Base-by-base conservation (phyloP, 2,797 vertebrate genomes). In the Coregonus ussuriensis region DNA sequence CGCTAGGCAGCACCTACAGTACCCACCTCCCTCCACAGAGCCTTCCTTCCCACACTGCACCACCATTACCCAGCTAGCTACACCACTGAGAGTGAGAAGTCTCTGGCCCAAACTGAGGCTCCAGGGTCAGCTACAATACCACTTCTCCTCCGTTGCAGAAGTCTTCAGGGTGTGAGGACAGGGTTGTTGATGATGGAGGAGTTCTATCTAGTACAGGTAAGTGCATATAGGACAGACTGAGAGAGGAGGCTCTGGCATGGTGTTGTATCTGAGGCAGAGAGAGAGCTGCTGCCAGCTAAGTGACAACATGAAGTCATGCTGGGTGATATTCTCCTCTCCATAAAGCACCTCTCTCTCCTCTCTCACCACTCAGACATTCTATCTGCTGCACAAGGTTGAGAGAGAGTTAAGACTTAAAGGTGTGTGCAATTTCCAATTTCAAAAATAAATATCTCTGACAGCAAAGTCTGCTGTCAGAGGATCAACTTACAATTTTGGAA, bases 371-470 rank as follows among this genome's bases (percentile, higher is more conserved):
- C 65, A 74, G 41, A 47, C 2, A 9, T 47, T 74, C 79, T 81
- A 80, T 76, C 83, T 78, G 77, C 78, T 67, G 77, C 81, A 88
- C 83, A 85, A 85, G 82, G 82, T 13, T 21, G 59, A 63, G 41
- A 47, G 62, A 84, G 84, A 79, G 75, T 85, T 85, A 88, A 92
- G 89, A 92, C 87, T 91, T 92, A 89, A 91, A 89, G 86, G 89
- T 91, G 86, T 87, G 89, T 91, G 92, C 92, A 92, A 89, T 90
- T 92, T 95, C 93, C 92, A 95, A 93, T 95, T 93, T 91, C 83
- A 86, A 91, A 93, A 93, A 92, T 91, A 95, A 94, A 94, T 93
- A 94, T 94, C 89, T 92, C 86, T 90, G 89, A 90, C 88, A 92
- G 88, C 83, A 91, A 91, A 93, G 92, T 91, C 85, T 89, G 88